Evolutionary conservation across 92 coral and sea anemone species (phyloP).

Genomic region (Epizoanthus scotinus): DNA sequence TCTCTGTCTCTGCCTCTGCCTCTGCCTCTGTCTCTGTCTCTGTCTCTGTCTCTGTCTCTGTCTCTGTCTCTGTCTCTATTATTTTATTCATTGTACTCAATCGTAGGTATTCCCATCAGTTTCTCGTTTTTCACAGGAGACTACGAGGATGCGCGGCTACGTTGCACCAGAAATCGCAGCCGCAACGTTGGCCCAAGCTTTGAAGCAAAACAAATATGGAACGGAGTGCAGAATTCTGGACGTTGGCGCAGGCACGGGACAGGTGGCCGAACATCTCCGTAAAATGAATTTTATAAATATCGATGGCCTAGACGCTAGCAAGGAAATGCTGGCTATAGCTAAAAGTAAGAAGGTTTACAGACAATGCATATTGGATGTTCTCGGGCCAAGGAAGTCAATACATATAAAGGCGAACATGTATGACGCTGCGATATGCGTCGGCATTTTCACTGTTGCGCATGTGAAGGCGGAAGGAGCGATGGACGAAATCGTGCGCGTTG

Average conservation of each 20-base stretch:
- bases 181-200: conserved; percentile 55
- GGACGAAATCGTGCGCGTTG: conserved; percentile 95
- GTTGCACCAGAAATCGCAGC: conserved; percentile 76
- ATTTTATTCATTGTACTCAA: too few species aligned
- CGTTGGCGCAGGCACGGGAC: conserved; percentile 93
- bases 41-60: too few species aligned
- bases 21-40: too few species aligned
- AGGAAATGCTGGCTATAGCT: conserved; percentile 73
- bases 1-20: too few species aligned
- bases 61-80: too few species aligned
- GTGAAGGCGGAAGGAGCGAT: conserved; percentile 89
- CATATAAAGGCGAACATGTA: conserved; percentile 57
- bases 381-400: conserved; percentile 54
- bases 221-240: conserved; percentile 71
- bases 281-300: conserved; percentile 70
- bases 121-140: conserved; percentile 58
- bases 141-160: conserved; percentile 63
- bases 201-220: conserved; percentile 53
- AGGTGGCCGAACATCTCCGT: conserved; percentile 72
- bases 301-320: conserved; percentile 84
- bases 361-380: conserved; percentile 44
- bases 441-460: conserved; percentile 80
- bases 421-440: conserved; percentile 84
- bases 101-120: neutral
- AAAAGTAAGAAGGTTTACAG: conserved; percentile 69